phyloP scores from a whole-genome alignment of 35 echinoderm and acorn worm species.

The Apostichopus californicus region DNA sequence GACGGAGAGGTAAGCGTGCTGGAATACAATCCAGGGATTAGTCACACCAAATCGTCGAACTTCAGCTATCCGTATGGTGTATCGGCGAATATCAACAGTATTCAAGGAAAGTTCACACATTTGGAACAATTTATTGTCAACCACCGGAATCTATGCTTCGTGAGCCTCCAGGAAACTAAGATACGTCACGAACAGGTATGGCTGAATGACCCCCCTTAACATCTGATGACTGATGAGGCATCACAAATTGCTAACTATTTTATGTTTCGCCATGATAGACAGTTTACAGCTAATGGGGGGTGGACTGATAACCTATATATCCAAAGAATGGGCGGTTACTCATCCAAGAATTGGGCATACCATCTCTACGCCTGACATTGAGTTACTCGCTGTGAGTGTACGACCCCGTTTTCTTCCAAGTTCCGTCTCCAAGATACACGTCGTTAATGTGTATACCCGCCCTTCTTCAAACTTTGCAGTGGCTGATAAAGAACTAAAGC shows the following conservation, averaged over 20 bases:
- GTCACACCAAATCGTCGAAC: background rate
- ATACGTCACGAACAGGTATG: too few relatives aligned
- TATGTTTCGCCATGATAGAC: background rate
- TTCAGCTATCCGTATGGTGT: constrained; percentile 4
- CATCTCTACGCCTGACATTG: constrained; percentile 4
- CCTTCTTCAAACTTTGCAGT: constrained; percentile 6
- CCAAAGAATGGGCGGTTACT: background rate
- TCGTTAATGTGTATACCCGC: constrained; percentile 9
- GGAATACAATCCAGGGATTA: constrained; percentile 16
- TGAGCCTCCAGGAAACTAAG: background rate
- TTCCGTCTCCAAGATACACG: background rate
- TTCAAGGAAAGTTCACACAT: constrained; percentile 19
- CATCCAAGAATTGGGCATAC: constrained; percentile 11
- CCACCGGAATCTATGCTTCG: background rate
- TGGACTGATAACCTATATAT: constrained; percentile 1
- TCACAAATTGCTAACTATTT: background rate
- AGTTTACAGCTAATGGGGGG: constrained; percentile 33
- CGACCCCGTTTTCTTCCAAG: constrained; percentile 40
- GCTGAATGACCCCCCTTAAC: background rate
- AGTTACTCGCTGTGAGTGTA: constrained; percentile 6
- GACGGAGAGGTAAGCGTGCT: background rate
- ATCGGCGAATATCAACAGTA: constrained; percentile 4
- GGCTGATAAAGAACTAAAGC: background rate
- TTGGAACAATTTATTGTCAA: constrained; percentile 17
- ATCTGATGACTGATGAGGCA: background rate